Base-by-base conservation (phyloP, 2,888 invertebrate species). In the Apodemia zela region DNA sequence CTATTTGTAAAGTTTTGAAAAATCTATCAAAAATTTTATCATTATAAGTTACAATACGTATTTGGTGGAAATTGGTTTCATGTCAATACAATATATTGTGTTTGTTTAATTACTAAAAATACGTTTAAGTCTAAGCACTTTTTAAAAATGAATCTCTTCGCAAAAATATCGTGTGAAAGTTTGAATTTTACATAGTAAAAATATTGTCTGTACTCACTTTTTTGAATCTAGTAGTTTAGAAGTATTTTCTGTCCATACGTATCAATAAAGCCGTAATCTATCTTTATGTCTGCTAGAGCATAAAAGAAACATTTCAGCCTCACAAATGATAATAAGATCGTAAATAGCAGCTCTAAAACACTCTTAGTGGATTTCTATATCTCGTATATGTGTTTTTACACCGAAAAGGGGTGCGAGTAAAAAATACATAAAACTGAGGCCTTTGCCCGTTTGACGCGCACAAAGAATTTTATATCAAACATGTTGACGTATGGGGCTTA, bases 391-490 rank as follows among this genome's bases (percentile, higher is more conserved):
- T 70, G 66, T 70, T 77, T 81, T 81, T 80, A 76, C 73, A 66
- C 75, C 70, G 65, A 78, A 79, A 85, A 82, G 80, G 84, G 84
- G 84, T 84, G 81, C 74, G 72, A 77, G 77, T 74, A 73, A 75
- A 79, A 76, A 75, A 72, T 67, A 69, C 70, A 78, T 78, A 80
- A 82, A 83, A 78, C 66, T 75, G 73, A 75, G 82, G 84, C 85
- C 80, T 78, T 80, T 84, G 85, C 78, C 76, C 82, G 73, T 81
- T 75, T 83, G 82, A 84, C 79, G 82, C 75, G 77, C 78, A 73
- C 76, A 80, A 79, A 78, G 78, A 82, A 82, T 86, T 89, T 85
- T 88, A 87, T 86, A 83, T 79, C 78, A 73, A 78, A 83, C 81
- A 82, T 78, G 82, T 81, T 87, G 85, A 87, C 83, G 84, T 81